phyloP scores from a whole-genome alignment of 2,888 invertebrate genomes.

The Abscondita cerata region DNA sequence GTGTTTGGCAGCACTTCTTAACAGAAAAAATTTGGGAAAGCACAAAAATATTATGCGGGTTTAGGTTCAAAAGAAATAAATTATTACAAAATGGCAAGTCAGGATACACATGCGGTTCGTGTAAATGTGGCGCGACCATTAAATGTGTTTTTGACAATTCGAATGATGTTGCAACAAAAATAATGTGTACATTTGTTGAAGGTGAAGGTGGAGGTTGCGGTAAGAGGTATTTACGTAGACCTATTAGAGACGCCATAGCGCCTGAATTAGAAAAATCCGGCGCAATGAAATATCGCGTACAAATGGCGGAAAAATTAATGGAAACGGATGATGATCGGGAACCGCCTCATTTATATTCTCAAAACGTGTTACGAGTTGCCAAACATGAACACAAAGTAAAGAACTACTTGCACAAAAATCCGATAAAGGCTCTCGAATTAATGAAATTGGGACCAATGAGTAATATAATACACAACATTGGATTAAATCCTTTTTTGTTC shows the following conservation, averaged over 20 bases:
- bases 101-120: not conserved
- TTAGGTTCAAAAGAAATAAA: slow-evolving; percentile 1
- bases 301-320: not conserved
- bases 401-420: not conserved
- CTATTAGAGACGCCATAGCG: not conserved
- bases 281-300: not conserved
- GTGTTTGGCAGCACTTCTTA: slow-evolving; percentile 1
- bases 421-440: not conserved
- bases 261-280: not conserved
- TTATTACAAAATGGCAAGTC: not conserved
- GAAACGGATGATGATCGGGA: not conserved
- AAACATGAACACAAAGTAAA: not conserved
- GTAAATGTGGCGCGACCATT: not conserved
- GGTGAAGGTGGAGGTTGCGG: not conserved
- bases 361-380: not conserved
- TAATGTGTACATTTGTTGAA: not conserved
- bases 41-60: slow-evolving; percentile 8
- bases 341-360: slow-evolving; percentile 2
- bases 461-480: not conserved
- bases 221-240: not conserved
- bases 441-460: not conserved
- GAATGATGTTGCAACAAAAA: not conserved
- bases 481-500: slow-evolving; percentile 1
- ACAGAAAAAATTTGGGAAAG: slow-evolving; percentile 10
- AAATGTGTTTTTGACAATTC: not conserved